Conservation (phyloP, 2,888 invertebrate genomes). For the Temnothorax rugatulus region DNA sequence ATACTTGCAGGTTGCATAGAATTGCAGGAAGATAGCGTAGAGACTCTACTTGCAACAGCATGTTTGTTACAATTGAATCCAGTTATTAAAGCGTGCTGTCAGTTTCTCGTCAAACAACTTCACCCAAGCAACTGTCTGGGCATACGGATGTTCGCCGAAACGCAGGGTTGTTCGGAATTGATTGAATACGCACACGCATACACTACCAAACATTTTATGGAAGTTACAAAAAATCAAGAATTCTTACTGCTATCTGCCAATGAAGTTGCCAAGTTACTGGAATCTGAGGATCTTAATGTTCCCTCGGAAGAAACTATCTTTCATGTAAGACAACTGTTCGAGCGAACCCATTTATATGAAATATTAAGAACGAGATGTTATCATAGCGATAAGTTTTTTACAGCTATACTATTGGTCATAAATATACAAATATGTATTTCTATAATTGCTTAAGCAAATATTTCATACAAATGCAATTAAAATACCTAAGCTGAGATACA, state of each 20-base stretch:
- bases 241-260: slow-evolving; percentile 92
- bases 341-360: no score
- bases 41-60: slow-evolving; percentile 94
- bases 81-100: slow-evolving; percentile 96
- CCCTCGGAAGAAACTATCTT: no score
- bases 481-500: no score
- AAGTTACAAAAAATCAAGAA: slow-evolving; percentile 95
- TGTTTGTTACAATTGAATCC: slow-evolving; percentile 94
- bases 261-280: slow-evolving; percentile 91
- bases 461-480: no score
- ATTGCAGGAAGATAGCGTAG: slow-evolving; percentile 96
- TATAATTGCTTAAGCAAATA: no score
- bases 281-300: slow-evolving; percentile 90
- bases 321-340: no score
- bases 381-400: no score
- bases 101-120: slow-evolving; percentile 95
- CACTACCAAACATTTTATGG: slow-evolving; percentile 94
- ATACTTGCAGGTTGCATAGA: slow-evolving; percentile 88
- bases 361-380: no score
- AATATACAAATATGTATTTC: no score
- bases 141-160: slow-evolving; percentile 97
- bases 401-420: no score
- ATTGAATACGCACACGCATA: slow-evolving; percentile 94
- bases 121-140: slow-evolving; percentile 98
- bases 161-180: slow-evolving; percentile 94